Conservation (phyloP, 2,888 invertebrate genomes). For the Ceramica pisi region DNA sequence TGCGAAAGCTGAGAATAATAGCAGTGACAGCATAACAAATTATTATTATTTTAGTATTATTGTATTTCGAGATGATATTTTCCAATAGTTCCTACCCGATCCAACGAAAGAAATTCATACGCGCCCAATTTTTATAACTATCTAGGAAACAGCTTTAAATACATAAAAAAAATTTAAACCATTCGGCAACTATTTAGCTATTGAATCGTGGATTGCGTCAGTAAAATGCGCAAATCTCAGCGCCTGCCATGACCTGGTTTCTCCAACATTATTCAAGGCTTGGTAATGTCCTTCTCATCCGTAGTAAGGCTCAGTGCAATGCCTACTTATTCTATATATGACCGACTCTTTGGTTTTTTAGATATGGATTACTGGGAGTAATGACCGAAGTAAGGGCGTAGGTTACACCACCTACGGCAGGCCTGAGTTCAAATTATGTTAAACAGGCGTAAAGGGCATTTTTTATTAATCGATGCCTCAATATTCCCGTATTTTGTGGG, state of each 20-base stretch:
- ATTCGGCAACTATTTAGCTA: constrained; percentile 16
- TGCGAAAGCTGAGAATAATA: not conserved
- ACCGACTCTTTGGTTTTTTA: constrained; percentile 5
- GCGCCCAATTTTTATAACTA: not conserved
- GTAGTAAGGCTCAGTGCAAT: constrained; percentile 21
- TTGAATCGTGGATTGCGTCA: constrained; percentile 56
- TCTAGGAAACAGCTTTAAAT: constrained; percentile 5
- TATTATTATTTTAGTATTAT: no score
- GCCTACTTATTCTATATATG: constrained; percentile 22
- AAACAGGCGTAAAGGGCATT: not conserved
- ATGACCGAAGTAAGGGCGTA: not conserved
- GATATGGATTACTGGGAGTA: not conserved
- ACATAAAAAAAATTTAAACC: not conserved
- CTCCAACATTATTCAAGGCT: constrained; percentile 62
- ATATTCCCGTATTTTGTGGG: not conserved
- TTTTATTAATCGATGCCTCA: not conserved
- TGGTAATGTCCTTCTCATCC: constrained; percentile 55
- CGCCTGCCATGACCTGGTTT: constrained; percentile 66
- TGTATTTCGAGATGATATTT: no score
- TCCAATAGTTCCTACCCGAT: not conserved
- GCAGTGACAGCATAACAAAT: not conserved
- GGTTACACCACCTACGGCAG: not conserved
- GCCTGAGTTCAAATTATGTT: not conserved
- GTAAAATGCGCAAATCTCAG: constrained; percentile 59
- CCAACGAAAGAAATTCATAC: not conserved